These are phyloP conservation scores for Hafferia zeledoni DNA, from an alignment of 2,797 vertebrate species.

Conservation along the genomic window DNA sequence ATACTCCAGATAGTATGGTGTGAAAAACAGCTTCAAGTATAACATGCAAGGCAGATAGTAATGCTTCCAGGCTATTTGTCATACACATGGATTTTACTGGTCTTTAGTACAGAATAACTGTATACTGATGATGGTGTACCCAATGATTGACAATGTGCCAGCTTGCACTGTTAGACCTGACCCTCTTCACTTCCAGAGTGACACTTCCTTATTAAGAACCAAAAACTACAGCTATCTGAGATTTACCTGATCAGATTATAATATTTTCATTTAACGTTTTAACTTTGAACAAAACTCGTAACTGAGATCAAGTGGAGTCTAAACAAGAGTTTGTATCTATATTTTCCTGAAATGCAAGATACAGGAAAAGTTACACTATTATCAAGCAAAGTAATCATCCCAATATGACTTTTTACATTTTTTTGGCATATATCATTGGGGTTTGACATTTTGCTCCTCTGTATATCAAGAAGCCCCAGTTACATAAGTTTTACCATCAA, in stretches of 20 bases:
- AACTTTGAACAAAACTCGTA: background rate
- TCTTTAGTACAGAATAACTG: background rate
- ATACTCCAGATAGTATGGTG: background rate
- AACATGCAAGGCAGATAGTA: background rate
- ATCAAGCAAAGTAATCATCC: background rate
- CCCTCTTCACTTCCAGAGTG: background rate
- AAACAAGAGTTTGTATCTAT: background rate
- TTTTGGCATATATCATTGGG: rapidly evolving
- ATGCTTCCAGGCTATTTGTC: background rate
- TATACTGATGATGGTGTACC: background rate
- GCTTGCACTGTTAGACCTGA: background rate
- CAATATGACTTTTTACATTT: background rate
- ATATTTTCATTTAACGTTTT: background rate
- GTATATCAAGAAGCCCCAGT: background rate
- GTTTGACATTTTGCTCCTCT: background rate
- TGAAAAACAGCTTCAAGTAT: background rate
- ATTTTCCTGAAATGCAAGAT: background rate
- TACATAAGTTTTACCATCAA: background rate
- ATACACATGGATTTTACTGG: background rate
- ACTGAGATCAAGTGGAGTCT: background rate
- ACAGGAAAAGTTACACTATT: background rate
- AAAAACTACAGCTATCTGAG: background rate
- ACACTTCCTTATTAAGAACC: background rate
- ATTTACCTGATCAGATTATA: background rate
- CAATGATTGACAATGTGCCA: background rate